Evolutionary conservation across 1,140 invertebrate species (phyloP), one percentile per base, ranked within the genome.

Genomic region (Lamellibrachia luymesi): DNA sequence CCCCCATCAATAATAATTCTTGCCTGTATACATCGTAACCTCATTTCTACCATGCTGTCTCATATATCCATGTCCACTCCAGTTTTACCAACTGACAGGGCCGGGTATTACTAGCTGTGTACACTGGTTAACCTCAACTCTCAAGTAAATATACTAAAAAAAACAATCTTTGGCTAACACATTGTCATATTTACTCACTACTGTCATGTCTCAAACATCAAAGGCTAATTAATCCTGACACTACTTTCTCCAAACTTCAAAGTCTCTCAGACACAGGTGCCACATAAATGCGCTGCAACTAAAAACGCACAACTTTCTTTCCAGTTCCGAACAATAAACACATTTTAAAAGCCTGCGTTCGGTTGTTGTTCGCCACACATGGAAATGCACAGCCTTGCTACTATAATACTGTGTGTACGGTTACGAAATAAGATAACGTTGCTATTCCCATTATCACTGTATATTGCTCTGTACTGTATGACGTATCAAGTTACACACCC

Each of bases 391-490:
- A 80, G 64, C 64, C 64, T 80, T 80, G 64, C 64, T 80, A 80
- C 5, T 80, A 22, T 80, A 80, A 80, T 80, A 80, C 25, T 80
- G 64, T 80, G 17, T 80, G 25, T 80, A 80, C 64, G 64, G 64
- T 80, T 80, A 80, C 64, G 64, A 80, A 80, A 22, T 80, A 80
- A 80, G 64, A 80, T 80, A 80, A 80, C 64, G 64, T 80, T 80
- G 64, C 64, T 80, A 80, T 80, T 80, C 17, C 64, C 64, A 80
- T 80, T 80, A 80, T 80, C 64, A 80, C 64, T 80, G 17, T 80
- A 80, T 22, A 80, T 22, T 4, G 64, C 64, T 80, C 64, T 8
- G 1, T 10, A 22, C 64, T 22, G 64, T 22, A 80, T 22, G 64
- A 80, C 13, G 64, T 10, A 80, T 80, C 64, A 80, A 4, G 13